Conservation (phyloP, 2,113 vertebrate species). For the Apodemus sylvaticus region DNA sequence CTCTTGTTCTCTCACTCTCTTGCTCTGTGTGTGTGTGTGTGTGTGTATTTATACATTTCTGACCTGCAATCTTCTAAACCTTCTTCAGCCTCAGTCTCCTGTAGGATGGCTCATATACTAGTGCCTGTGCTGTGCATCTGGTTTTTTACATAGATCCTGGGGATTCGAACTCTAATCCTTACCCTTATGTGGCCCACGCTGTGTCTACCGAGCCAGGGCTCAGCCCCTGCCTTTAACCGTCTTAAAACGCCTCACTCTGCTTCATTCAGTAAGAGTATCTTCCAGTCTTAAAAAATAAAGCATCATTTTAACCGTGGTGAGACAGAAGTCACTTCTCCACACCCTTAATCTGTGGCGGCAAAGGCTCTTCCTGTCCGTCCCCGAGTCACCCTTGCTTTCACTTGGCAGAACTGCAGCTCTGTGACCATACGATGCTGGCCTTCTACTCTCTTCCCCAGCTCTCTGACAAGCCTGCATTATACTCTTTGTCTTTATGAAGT, state of each 20-base stretch:
- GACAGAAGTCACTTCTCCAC: not conserved
- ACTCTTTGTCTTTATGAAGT: not conserved
- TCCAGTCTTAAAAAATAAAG: not conserved
- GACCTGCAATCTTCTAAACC: not conserved
- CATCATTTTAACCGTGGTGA: not conserved
- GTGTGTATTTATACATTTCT: not conserved
- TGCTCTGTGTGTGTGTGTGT: not conserved
- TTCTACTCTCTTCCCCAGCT: too few species aligned
- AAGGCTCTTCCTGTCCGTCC: not conserved
- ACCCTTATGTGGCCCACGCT: not conserved
- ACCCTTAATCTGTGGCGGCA: too few species aligned
- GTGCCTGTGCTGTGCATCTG: not conserved
- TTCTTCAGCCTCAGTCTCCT: not conserved
- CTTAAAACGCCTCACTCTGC: not conserved
- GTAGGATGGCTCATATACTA: not conserved
- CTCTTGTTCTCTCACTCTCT: too few species aligned
- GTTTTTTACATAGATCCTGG: not conserved
- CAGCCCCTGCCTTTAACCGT: not conserved
- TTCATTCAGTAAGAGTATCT: not conserved
- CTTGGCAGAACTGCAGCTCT: not conserved
- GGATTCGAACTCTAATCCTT: not conserved
- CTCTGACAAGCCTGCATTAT: too few species aligned
- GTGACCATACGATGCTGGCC: not conserved
- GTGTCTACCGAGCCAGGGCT: not conserved
- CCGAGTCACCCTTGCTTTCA: accelerated